Evolutionary conservation across 2,888 invertebrate species (phyloP), one percentile per base, ranked within the genome.

Genomic region (Stenolophus ochropezus): DNA sequence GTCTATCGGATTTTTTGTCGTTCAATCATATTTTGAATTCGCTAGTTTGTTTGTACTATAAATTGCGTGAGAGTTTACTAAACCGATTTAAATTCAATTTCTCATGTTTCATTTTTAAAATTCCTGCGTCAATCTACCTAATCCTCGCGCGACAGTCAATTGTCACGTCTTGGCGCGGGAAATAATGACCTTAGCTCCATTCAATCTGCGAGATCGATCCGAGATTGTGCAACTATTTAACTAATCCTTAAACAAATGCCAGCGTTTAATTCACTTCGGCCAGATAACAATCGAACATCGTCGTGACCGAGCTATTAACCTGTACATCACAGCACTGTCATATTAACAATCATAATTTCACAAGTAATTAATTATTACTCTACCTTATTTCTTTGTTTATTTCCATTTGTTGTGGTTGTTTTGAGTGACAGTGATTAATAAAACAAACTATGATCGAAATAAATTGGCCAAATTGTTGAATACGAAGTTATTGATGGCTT

Each of bases 301-400:
- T 77, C 77, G 77, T 77, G 77, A 77, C 33, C 18, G n/a, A 42
- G 42, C 77, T 53, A 77, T 77, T 77, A 77, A 42, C 61, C 61
- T 61, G 61, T 21, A 61, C 53, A 56, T 51, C n/a, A 14, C 76
- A 76, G 18, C 20, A 20, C 25, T 78, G 78, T 78, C 78, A 78
- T 65, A 78, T 78, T 78, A 78, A 65, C 23, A 78, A 78, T 49
- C 20, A 78, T 78, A 42, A 78, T 78, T 78, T 42, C 47, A 65
- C 23, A 61, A 23, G 58, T 78, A 65, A 78, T 78, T 78, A 78
- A 78, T 78, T 78, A 65, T 58, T 74, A 14, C 23, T 51, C n/a
- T n/a, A 25, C 16, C 51, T 74, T 23, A 51, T 74, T 61, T 74
- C 74, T 74, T 49, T 74, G 49, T 74, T 49, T 74, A 74, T 74